These are phyloP conservation scores for Ciconia nigra DNA, from an alignment of 2,797 vertebrate species.

Conservation along the genomic window DNA sequence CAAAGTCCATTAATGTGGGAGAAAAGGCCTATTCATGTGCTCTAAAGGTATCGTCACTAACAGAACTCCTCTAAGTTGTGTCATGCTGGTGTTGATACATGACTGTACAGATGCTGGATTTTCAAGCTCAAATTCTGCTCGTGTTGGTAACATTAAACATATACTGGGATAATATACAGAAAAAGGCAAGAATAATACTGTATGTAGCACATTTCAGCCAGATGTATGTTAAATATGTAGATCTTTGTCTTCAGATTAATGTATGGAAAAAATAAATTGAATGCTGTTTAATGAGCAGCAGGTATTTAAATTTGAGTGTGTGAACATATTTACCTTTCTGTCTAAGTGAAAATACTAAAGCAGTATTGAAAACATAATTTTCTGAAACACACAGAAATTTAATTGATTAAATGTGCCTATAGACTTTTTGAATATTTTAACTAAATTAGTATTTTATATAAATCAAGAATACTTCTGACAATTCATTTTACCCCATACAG, in stretches of 20 bases:
- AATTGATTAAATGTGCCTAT: not conserved
- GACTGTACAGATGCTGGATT: not conserved
- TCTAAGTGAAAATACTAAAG: not conserved
- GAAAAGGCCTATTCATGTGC: constrained; percentile 91
- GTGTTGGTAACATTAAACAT: not conserved
- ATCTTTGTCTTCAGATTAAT: not conserved
- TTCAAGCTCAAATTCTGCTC: not conserved
- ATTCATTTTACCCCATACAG: not conserved
- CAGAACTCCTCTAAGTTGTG: not conserved
- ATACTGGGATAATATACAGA: not conserved
- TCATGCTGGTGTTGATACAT: not conserved
- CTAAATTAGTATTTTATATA: not conserved
- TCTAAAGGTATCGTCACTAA: constrained; percentile 80
- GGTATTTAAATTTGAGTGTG: not conserved
- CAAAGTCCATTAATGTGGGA: constrained; percentile 92
- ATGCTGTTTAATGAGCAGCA: not conserved
- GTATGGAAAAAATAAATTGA: not conserved
- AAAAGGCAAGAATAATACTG: not conserved
- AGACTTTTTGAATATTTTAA: not conserved
- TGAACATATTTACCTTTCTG: not conserved
- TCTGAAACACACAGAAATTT: not conserved
- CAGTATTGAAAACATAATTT: not conserved
- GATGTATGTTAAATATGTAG: not conserved
- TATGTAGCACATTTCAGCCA: not conserved
- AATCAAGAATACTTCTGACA: not conserved